Percentiles rank a stretch among this genome's conserved stretches.
Evolutionary conservation across 2,113 vertebrate species (phyloP).

Genomic region (Crotalus tigris): DNA sequence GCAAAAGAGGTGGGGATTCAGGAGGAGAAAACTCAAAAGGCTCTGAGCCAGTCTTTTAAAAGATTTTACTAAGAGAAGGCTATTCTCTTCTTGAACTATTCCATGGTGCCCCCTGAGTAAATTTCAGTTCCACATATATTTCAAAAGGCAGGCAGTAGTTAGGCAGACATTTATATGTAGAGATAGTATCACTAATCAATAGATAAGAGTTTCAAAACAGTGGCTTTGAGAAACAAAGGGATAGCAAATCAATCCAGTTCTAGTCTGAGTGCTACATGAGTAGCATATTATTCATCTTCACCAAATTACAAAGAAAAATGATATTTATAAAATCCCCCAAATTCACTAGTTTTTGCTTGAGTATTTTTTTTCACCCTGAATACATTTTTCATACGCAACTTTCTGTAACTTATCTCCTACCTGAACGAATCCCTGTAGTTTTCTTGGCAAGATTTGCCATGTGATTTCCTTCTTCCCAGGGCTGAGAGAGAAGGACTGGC

Average conservation of each 20-base stretch:
- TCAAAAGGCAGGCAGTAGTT: not conserved
- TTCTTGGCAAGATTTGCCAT: not conserved
- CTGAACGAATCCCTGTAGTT: not conserved
- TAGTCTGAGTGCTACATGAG: not conserved
- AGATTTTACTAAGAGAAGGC: not conserved
- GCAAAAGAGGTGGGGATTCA: not conserved
- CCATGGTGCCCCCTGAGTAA: not conserved
- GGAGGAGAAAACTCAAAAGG: not conserved
- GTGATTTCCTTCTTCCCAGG: not conserved
- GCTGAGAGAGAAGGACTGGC: not conserved
- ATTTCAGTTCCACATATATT: not conserved
- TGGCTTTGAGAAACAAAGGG: not conserved
- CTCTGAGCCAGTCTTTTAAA: not conserved
- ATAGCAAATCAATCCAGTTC: not conserved
- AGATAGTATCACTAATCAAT: not conserved
- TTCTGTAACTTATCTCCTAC: not conserved
- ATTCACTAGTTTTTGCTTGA: not conserved
- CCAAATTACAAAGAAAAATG: not conserved
- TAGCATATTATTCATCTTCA: not conserved
- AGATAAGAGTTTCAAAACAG: not conserved
- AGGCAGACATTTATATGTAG: not conserved
- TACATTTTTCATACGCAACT: not conserved
- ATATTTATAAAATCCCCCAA: not conserved
- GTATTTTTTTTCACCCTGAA: not conserved
- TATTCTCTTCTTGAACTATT: not conserved